phyloP scores from a whole-genome alignment of 35 echinoderm and acorn worm genomes.

The Hemicentrotus pulcherrimus region DNA sequence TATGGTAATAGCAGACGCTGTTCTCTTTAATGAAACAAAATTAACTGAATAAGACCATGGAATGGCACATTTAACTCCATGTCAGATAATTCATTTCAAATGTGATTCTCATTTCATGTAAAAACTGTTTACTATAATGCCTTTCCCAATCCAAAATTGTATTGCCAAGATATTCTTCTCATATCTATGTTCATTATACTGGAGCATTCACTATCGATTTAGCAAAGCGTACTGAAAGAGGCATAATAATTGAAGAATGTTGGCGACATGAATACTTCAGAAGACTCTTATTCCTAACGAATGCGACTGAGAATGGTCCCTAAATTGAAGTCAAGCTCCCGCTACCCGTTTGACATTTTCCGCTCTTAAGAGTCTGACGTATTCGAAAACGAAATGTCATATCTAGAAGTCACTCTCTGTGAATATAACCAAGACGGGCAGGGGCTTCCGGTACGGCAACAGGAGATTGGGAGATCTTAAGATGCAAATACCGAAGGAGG shows the following conservation, averaged over 20 bases:
- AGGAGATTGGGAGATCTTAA: background rate
- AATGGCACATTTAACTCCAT: background rate
- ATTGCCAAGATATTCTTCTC: background rate
- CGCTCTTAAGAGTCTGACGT: background rate
- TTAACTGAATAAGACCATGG: background rate
- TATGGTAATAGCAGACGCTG: background rate
- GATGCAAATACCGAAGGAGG: background rate
- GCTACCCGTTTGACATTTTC: background rate
- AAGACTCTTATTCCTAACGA: background rate
- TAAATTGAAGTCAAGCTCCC: background rate
- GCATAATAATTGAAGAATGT: background rate
- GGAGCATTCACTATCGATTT: background rate
- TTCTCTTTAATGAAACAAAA: background rate
- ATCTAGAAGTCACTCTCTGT: background rate
- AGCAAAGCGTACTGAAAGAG: background rate
- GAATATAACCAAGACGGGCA: background rate
- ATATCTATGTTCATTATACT: background rate
- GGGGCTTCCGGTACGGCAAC: background rate
- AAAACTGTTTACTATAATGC: background rate
- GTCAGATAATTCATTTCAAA: background rate
- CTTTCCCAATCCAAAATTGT: background rate
- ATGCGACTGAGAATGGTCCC: background rate
- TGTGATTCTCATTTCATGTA: background rate
- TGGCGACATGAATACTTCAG: background rate
- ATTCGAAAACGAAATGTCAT: background rate